Base-by-base conservation (phyloP, 2,113 vertebrate genomes). In the Phalacrocorax pelagicus region DNA sequence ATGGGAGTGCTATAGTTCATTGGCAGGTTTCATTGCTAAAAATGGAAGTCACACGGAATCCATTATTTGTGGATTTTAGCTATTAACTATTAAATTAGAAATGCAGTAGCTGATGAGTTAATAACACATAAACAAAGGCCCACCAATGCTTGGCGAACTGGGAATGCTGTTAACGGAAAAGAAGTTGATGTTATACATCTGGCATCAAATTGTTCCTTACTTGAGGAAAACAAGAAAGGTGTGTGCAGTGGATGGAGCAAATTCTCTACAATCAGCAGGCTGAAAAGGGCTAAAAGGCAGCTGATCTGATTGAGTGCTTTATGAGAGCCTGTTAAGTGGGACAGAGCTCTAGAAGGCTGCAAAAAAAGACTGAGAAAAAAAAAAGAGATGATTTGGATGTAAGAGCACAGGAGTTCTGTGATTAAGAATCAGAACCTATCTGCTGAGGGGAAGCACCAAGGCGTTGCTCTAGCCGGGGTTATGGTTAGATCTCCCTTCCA, bases 1-100 rank as follows among this genome's bases (percentile, higher is more conserved):
- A 81, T 55, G 67, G n/a, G 62, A 92, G 38, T 78, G 36, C n/a
- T 81, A 2, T 2, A 30, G 40, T 70, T 90, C 54, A 73, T 47
- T 88, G 92, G 82, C 86, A 95, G 70, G 30, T 57, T 92, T 88
- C 74, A 24, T 21, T 81, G 79, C 83, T 85, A 92, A 92, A 96
- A 87, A 69, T 78, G 46, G 65, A 75, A 85, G 34, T 36, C 24
- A n/a, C 23, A 12, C 44, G 66, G 51, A 92, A 42, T 27, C 42
- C 32, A 15, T 78, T 85, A n/a, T 57, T 95, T 73, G 74, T 59
- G 74, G 52, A 36, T 75, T 71, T 91, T n/a, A 63, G 65, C 75
- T 82, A 23, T 58, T 72, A 84, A 72, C 47, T 40, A 12, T 73
- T 49, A 69, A 65, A 83, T 73, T 70, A 91, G 70, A 85, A 90